Base-by-base conservation (phyloP, 1,140 invertebrate species). In the Hestina assimilis region DNA sequence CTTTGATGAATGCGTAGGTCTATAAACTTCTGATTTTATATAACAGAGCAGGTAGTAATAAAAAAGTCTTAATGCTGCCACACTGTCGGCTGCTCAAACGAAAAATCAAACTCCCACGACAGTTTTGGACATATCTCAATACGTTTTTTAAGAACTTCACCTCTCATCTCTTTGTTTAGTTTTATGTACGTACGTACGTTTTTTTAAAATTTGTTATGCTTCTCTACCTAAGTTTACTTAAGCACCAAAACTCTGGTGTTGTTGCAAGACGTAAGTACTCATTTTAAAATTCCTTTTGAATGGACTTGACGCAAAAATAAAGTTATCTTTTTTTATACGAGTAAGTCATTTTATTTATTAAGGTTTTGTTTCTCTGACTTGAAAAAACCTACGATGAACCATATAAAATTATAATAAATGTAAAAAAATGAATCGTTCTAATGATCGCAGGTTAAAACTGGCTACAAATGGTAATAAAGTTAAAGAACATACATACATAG, bases 401-500 rank as follows among this genome's bases (percentile, higher is more conserved):
- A n/a, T n/a, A n/a, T n/a, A n/a, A n/a, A n/a, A 12, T 12, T 31
- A 31, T 11, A 17, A 6, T 6, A 35, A 17, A 8, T 4, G 4
- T 12, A 38, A 3, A 19, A 19, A 19, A 19, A 38, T 17, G 19
- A 19, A 38, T 17, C 15, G 17, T 9, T 38, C 8, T 9, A 19
- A 38, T 9, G 4, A 19, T 19, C 5, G 5, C 12, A 17, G 7
- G 33, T 78, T 74, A 74, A 82, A 86, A 86, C 79, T 77, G 77
- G 79, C 79, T 79, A 76, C 76, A 83, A 83, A 83, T 79, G 77
- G 80, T 81, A 81, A 83, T 86, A 86, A 86, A 86, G 79, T 82
- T 79, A 82, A 81, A 69, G 74, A 76, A 79, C 57, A 63, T 74
- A 70, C 70, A 78, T 72, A 80, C 72, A 66, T 75, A 68, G 77